A percentile compares a stretch with the other conserved stretches of the same genome.
Conservation (phyloP, 1,140 invertebrate species). For the Eumaeus atala region DNA sequence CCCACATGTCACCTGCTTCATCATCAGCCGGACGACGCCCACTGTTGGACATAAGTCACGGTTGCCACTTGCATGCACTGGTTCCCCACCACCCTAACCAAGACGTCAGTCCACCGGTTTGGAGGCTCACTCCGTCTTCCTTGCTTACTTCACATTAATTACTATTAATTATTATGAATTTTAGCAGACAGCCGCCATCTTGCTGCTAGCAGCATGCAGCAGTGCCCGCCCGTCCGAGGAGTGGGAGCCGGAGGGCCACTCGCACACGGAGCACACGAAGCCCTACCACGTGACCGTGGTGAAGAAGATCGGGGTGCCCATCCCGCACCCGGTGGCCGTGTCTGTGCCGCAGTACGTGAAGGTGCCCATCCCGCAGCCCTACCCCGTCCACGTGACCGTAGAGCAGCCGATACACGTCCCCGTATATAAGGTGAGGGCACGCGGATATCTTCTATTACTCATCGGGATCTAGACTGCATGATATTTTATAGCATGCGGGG, state of each 20-base stretch:
- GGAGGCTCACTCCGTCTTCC: too few relatives aligned
- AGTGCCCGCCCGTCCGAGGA: conserved; percentile 78
- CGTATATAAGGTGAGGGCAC: conserved; percentile 77
- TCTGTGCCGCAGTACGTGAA: conserved; percentile 83
- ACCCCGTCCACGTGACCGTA: conserved; percentile 81
- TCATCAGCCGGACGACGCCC: too few relatives aligned
- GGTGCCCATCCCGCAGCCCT: conserved; percentile 84
- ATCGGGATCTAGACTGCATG: too few relatives aligned
- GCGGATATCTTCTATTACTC: too few relatives aligned
- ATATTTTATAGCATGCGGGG: too few relatives aligned
- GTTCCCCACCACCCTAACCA: too few relatives aligned
- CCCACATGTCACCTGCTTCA: too few relatives aligned
- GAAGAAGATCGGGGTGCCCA: conserved; percentile 83
- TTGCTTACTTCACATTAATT: too few relatives aligned
- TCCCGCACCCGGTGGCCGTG: conserved; percentile 83
- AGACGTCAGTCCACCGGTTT: too few relatives aligned
- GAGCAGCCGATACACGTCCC: conserved; percentile 84
- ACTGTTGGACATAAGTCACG: too few relatives aligned
- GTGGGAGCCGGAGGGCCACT: conserved; percentile 87
- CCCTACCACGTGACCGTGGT: conserved; percentile 82
- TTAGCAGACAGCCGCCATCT: conserved; percentile 54
- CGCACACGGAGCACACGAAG: conserved; percentile 79
- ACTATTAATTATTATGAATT: conserved; percentile 7
- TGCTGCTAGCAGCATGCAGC: conserved; percentile 81
- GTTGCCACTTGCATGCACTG: too few relatives aligned